These are phyloP conservation scores for Noctua janthe DNA, from an alignment of 2,888 invertebrate genomes.

Conservation along the genomic window DNA sequence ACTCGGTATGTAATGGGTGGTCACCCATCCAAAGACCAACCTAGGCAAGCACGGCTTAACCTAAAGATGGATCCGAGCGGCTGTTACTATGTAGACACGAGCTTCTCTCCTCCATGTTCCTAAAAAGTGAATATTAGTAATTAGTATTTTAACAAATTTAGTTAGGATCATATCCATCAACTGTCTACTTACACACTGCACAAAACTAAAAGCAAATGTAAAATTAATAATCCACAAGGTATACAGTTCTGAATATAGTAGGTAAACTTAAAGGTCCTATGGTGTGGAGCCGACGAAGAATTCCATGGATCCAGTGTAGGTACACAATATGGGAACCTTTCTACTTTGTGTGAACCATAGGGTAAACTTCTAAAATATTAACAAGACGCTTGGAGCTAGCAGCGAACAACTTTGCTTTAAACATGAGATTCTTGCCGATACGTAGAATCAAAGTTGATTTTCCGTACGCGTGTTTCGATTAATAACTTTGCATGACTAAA, in stretches of 20 bases:
- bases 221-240: background rate
- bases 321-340: background rate
- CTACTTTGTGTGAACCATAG: constrained; percentile 1
- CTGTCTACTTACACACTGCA: too few species aligned
- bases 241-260: background rate
- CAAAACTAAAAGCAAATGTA: background rate
- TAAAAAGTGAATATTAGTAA: background rate
- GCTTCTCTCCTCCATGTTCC: background rate
- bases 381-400: constrained; percentile 13
- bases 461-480: constrained; percentile 13
- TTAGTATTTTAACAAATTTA: background rate
- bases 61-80: too few species aligned
- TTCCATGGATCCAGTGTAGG: background rate
- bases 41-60: too few species aligned
- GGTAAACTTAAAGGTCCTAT: background rate
- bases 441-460: constrained; percentile 17
- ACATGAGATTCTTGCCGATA: constrained; percentile 27
- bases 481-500: constrained; percentile 10
- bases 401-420: constrained; percentile 22
- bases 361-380: constrained; percentile 41
- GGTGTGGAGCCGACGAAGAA: background rate
- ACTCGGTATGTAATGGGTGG: too few species aligned
- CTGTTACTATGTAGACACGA: too few species aligned
- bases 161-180: too few species aligned
- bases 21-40: too few species aligned